These are phyloP conservation scores for Antennarius maculatus DNA, from an alignment of 2,797 vertebrate genomes.

Conservation along the genomic window DNA sequence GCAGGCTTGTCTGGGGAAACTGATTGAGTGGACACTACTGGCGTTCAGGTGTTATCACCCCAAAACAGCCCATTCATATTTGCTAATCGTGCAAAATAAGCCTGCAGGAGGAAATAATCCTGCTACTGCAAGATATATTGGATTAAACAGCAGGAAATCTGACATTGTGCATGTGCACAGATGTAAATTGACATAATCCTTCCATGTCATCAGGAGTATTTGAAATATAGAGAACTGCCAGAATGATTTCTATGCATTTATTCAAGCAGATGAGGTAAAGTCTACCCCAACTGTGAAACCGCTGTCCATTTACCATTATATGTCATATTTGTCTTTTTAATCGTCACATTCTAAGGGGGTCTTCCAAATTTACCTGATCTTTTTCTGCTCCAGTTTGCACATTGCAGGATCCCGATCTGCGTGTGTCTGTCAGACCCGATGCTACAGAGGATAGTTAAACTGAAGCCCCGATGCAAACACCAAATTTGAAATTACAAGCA, in stretches of 20 bases:
- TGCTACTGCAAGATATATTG: conserved; percentile 34
- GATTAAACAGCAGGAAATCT: conserved; percentile 36
- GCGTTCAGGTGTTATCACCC: conserved; percentile 14
- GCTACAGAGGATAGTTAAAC: conserved; percentile 19
- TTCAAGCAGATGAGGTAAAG: conserved; percentile 8
- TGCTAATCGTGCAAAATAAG: conserved; percentile 15
- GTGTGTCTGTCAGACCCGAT: conserved; percentile 53
- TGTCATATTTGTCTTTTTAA: conserved; percentile 34
- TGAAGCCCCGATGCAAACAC: neutral
- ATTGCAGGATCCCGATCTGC: conserved; percentile 38
- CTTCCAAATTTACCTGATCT: conserved; percentile 37
- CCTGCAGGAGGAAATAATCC: conserved; percentile 23
- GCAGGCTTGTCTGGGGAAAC: conserved; percentile 52
- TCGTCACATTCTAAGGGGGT: neutral
- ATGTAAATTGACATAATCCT: conserved; percentile 3
- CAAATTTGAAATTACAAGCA: conserved; percentile 4
- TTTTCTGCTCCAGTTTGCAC: conserved; percentile 44
- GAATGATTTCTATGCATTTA: conserved; percentile 9
- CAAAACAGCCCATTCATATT: conserved; percentile 16
- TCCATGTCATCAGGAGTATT: conserved; percentile 1
- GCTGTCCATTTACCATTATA: neutral
- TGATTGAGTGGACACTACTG: conserved; percentile 29
- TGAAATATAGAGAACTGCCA: conserved; percentile 34
- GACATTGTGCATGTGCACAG: conserved; percentile 3
- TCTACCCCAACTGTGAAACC: conserved; percentile 10